Conservation (phyloP, 1,140 invertebrate genomes). For the Lordiphosa mommai region DNA sequence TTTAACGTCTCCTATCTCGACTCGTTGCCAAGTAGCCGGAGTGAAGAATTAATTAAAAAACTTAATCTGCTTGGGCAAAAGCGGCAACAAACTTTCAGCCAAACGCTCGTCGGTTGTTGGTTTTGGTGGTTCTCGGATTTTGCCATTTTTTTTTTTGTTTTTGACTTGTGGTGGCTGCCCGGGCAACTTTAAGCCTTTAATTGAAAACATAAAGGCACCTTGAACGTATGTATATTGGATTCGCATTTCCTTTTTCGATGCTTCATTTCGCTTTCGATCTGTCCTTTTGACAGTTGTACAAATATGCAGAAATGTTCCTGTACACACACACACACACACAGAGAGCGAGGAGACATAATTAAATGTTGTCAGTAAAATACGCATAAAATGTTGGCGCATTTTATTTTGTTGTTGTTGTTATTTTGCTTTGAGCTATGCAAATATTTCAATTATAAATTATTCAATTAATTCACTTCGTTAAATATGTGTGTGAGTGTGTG, state of each 20-base stretch:
- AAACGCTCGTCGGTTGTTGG: background rate
- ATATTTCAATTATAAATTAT: slow-evolving; percentile 9
- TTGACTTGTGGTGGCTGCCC: background rate
- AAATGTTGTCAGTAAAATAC: slow-evolving; percentile 4
- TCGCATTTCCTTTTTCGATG: background rate
- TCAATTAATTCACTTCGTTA: slow-evolving; percentile 4
- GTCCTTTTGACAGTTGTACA: background rate
- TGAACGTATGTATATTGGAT: background rate
- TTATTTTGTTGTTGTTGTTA: background rate
- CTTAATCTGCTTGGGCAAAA: slow-evolving; percentile 61
- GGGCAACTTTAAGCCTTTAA: background rate
- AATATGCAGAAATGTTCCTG: background rate
- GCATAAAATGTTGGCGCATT: slow-evolving; percentile 2
- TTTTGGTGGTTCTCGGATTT: background rate
- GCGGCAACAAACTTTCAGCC: slow-evolving; percentile 20
- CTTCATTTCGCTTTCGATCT: background rate
- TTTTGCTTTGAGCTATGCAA: background rate
- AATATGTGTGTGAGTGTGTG: background rate
- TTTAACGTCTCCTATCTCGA: slow-evolving; percentile 26
- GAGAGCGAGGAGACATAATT: background rate
- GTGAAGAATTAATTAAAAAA: slow-evolving; percentile 69
- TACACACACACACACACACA: background rate
- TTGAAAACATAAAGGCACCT: background rate
- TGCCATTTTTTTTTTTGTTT: background rate
- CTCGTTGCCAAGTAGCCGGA: slow-evolving; percentile 17